phyloP scores from a whole-genome alignment of 2,888 invertebrate genomes.

The Thelaira solivaga region DNA sequence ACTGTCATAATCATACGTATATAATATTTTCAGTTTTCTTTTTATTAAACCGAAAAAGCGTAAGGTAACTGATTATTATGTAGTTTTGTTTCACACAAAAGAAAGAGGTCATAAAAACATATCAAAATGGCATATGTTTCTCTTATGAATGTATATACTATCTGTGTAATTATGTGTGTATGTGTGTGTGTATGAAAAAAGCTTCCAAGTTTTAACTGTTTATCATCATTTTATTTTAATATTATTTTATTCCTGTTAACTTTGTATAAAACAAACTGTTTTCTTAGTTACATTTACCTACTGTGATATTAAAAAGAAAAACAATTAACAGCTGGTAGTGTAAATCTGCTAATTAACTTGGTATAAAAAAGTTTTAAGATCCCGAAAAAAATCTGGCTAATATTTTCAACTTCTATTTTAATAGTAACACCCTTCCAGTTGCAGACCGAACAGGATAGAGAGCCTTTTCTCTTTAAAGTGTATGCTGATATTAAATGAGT shows the following conservation, averaged over 20 bases:
- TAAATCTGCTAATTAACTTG: background rate
- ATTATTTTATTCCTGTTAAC: background rate
- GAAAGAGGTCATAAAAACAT: conserved; percentile 16
- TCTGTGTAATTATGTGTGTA: too few species aligned
- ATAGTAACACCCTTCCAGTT: too few species aligned
- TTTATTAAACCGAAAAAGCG: background rate
- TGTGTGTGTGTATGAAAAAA: background rate
- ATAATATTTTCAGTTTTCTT: background rate
- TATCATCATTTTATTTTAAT: background rate
- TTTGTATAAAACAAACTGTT: conserved; percentile 2
- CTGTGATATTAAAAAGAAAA: conserved; percentile 51
- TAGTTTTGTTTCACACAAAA: background rate
- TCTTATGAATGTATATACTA: background rate
- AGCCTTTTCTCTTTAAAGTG: too few species aligned
- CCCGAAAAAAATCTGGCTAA: too few species aligned
- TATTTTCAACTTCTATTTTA: too few species aligned
- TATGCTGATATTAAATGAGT: too few species aligned
- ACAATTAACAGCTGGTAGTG: background rate
- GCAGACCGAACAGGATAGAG: too few species aligned
- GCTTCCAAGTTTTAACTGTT: background rate
- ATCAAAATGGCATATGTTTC: conserved; percentile 33
- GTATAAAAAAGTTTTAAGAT: too few species aligned
- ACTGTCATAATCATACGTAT: conserved; percentile 89
- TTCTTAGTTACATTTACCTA: conserved; percentile 41
- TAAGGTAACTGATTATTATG: background rate